phyloP scores from a whole-genome alignment of 2,113 vertebrate genomes.

The Pseudonaja textilis region DNA sequence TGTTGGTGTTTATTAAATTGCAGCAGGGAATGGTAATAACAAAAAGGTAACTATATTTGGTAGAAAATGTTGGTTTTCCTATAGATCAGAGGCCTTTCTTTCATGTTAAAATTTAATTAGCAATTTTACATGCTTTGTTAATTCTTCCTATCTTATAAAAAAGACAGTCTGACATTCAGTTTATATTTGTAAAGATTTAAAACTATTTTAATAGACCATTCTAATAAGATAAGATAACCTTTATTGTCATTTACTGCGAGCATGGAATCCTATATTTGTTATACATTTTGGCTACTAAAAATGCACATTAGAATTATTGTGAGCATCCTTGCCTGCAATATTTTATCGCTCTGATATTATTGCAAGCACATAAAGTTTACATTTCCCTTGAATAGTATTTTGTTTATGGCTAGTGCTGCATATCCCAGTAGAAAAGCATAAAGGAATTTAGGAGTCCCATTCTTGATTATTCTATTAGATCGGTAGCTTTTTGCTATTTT shows the following conservation, averaged over 20 bases:
- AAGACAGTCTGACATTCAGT: not conserved
- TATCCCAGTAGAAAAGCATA: not conserved
- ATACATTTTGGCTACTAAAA: not conserved
- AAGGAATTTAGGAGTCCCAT: not conserved
- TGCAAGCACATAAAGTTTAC: not conserved
- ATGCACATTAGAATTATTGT: not conserved
- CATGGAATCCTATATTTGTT: not conserved
- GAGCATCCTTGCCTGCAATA: not conserved
- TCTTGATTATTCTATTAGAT: not conserved
- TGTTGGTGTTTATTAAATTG: constrained; percentile 49
- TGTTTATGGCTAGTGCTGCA: not conserved
- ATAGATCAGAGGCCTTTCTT: constrained; percentile 36
- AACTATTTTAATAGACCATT: not conserved
- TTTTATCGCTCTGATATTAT: not conserved
- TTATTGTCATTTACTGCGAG: no score
- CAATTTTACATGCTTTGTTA: constrained; percentile 27
- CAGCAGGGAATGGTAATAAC: constrained; percentile 41
- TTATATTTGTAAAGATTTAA: not conserved
- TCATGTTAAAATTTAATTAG: constrained; percentile 41
- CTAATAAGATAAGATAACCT: not conserved
- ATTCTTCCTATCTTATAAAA: constrained; percentile 33
- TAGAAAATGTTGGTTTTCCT: constrained; percentile 39
- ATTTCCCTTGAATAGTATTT: not conserved
- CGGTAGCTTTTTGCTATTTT: not conserved
- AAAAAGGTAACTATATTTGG: constrained; percentile 42